phyloP scores from a whole-genome alignment of 2,113 vertebrate species.

The Varanus komodoensis region DNA sequence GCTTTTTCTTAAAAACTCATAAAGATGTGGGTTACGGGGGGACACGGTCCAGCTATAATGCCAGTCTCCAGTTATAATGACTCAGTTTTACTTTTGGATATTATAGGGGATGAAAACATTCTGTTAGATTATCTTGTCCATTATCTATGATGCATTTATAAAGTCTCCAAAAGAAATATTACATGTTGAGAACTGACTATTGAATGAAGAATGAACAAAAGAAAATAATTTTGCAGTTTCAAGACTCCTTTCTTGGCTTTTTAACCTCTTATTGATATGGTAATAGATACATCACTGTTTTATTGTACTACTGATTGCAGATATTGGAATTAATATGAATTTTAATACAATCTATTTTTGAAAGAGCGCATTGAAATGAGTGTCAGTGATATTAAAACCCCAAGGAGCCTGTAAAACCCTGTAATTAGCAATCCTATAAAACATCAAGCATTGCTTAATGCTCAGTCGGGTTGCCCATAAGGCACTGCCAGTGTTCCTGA shows the following conservation, averaged over 20 bases:
- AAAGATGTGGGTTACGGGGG: background rate
- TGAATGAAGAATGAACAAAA: constrained; percentile 20
- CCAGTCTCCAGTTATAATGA: constrained; percentile 46
- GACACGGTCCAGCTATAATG: constrained; percentile 28
- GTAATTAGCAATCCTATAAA: background rate
- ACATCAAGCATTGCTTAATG: background rate
- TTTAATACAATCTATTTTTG: constrained; percentile 19
- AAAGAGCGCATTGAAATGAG: background rate
- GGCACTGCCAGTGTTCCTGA: background rate
- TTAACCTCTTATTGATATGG: background rate
- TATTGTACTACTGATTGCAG: background rate
- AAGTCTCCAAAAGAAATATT: constrained; percentile 48
- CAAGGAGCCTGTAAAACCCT: background rate
- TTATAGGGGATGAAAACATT: constrained; percentile 51
- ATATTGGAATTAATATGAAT: constrained; percentile 9
- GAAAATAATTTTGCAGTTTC: constrained; percentile 53
- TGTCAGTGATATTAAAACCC: background rate
- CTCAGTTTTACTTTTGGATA: constrained; percentile 41
- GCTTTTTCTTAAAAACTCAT: background rate
- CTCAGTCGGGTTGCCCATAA: background rate
- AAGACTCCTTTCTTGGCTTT: constrained; percentile 34
- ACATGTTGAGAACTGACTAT: constrained; percentile 51
- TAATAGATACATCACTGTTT: constrained; percentile 38
- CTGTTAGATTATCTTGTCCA: constrained; percentile 55
- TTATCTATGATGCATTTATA: constrained; percentile 45